Evolutionary conservation across 2,888 invertebrate species (phyloP).

Genomic region (Drosophila anomelani): DNA sequence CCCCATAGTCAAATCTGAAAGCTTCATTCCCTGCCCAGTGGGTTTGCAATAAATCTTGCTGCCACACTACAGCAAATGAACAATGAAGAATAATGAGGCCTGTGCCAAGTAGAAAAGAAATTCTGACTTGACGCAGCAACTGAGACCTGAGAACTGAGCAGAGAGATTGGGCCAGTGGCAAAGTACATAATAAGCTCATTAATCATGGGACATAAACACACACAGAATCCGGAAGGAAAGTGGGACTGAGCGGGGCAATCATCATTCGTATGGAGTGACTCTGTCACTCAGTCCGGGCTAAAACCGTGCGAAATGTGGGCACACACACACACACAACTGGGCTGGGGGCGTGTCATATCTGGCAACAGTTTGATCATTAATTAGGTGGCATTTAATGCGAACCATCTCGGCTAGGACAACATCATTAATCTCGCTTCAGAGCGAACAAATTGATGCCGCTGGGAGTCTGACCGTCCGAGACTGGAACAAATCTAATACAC

Average conservation of each 20-base stretch:
- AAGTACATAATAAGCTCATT: conserved; percentile 71
- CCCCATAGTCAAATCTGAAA: neutral
- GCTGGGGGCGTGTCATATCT: conserved; percentile 33
- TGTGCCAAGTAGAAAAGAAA: conserved; percentile 41
- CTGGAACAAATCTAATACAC: conserved; percentile 61
- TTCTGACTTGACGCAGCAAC: conserved; percentile 30
- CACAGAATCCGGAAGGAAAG: conserved; percentile 26
- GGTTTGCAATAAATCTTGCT: conserved; percentile 40
- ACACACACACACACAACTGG: conserved; percentile 40
- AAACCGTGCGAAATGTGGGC: conserved; percentile 43
- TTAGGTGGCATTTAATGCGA: conserved; percentile 49
- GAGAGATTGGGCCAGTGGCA: conserved; percentile 29
- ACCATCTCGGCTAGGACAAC: conserved; percentile 29
- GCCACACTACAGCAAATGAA: conserved; percentile 49
- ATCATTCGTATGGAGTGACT: conserved; percentile 31
- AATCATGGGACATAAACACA: conserved; percentile 59
- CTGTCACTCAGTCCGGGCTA: conserved; percentile 35
- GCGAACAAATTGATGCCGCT: conserved; percentile 62
- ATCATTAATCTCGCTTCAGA: conserved; percentile 64
- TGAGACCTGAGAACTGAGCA: neutral
- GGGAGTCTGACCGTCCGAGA: conserved; percentile 15
- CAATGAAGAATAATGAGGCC: conserved; percentile 66
- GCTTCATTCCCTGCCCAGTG: neutral
- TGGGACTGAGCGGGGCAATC: conserved; percentile 33
- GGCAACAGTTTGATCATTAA: conserved; percentile 54